A percentile compares a stretch with the other conserved stretches of the same genome.
Conservation (phyloP, 2,888 invertebrate genomes). For the Tetropium fuscum region DNA sequence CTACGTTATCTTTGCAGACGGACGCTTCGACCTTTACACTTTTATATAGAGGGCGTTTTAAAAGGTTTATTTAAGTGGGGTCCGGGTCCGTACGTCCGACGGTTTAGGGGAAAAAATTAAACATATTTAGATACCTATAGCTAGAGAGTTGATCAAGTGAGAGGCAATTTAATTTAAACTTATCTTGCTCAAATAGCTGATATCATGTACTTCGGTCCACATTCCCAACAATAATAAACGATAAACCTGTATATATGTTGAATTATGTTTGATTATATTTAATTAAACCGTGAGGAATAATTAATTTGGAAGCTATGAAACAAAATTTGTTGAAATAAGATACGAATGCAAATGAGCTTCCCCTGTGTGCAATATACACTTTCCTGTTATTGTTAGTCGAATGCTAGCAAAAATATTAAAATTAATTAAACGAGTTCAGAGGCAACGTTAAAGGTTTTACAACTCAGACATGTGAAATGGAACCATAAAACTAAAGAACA, state of each 20-base stretch:
- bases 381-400: not conserved
- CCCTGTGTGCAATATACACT: not conserved
- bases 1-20: too few relatives aligned
- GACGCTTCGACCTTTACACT: too few relatives aligned
- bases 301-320: not conserved
- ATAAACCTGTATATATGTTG: not conserved
- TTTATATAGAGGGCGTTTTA: too few relatives aligned
- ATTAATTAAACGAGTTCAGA: constrained; percentile 1
- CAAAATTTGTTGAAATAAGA: constrained; percentile 1
- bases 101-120: too few relatives aligned
- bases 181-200: too few relatives aligned
- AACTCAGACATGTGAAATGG: not conserved
- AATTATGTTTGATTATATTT: not conserved
- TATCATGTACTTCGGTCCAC: too few relatives aligned
- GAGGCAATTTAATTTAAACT: too few relatives aligned
- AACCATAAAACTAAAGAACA: not conserved
- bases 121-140: too few relatives aligned
- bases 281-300: not conserved
- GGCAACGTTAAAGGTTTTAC: not conserved
- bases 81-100: too few relatives aligned
- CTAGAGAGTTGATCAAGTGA: too few relatives aligned
- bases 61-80: too few relatives aligned
- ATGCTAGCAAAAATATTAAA: not conserved
- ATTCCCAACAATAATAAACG: too few relatives aligned
- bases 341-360: constrained; percentile 9